phyloP scores from a whole-genome alignment of 2,797 vertebrate genomes.

The Discoglossus pictus region DNA sequence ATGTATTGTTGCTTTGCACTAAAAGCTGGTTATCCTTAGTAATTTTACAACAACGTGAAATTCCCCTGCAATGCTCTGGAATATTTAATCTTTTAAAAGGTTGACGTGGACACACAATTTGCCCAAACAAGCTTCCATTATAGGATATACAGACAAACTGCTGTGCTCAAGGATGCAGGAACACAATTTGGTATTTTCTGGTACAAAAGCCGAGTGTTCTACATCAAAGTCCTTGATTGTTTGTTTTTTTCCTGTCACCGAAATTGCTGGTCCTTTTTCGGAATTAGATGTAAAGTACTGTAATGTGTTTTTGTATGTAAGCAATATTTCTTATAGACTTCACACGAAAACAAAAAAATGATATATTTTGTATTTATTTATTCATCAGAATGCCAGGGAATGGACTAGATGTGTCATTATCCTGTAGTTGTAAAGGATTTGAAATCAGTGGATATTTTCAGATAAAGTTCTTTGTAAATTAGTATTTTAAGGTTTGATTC shows the following conservation, averaged over 20 bases:
- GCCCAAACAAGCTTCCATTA: slow-evolving; percentile 32
- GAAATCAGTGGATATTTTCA: slow-evolving; percentile 52
- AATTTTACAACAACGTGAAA: slow-evolving; percentile 13
- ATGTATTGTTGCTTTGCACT: slow-evolving; percentile 43
- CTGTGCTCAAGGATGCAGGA: slow-evolving; percentile 9
- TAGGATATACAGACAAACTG: slow-evolving; percentile 13
- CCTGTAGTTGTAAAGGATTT: slow-evolving; percentile 64
- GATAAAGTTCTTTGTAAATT: slow-evolving; percentile 66
- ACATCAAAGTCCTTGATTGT: slow-evolving; percentile 51
- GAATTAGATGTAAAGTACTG: slow-evolving; percentile 69
- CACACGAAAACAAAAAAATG: slow-evolving; percentile 75
- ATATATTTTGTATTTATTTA: slow-evolving; percentile 99
- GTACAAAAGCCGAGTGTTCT: slow-evolving; percentile 53
- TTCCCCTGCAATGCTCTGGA: slow-evolving; percentile 6
- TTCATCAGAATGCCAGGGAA: slow-evolving; percentile 78
- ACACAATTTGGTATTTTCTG: slow-evolving; percentile 13
- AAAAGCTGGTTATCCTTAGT: slow-evolving; percentile 13
- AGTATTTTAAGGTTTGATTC: slow-evolving; percentile 49
- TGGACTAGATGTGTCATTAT: slow-evolving; percentile 71
- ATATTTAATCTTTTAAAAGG: slow-evolving; percentile 12
- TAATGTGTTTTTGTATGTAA: slow-evolving; percentile 82
- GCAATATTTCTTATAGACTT: slow-evolving; percentile 76
- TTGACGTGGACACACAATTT: slow-evolving; percentile 38
- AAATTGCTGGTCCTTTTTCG: slow-evolving; percentile 96
- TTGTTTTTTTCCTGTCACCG: slow-evolving; percentile 70